These are phyloP conservation scores for Nannospalax galili DNA, from an alignment of 2,113 vertebrate genomes.

Conservation along the genomic window DNA sequence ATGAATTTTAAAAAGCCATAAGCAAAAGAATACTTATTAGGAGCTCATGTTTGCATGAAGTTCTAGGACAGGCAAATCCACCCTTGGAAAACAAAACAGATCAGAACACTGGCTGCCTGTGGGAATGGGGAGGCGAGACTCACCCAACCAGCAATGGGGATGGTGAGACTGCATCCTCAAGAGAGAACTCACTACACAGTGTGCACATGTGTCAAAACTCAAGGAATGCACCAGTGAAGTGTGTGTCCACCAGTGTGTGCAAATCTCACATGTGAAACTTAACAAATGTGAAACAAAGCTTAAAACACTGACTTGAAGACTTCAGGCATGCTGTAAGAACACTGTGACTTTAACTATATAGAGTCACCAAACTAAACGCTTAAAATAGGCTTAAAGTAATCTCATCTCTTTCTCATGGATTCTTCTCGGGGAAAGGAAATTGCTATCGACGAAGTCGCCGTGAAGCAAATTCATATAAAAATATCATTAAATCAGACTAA, in stretches of 20 bases:
- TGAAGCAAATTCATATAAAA: slow-evolving; percentile 82
- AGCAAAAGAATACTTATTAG: neutral
- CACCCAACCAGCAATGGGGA: too few species aligned
- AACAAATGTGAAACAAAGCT: neutral
- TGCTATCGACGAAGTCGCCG: slow-evolving; percentile 77
- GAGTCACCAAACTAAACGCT: neutral
- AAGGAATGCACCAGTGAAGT: neutral
- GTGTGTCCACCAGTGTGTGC: neutral
- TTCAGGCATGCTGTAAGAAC: neutral
- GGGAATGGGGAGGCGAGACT: neutral
- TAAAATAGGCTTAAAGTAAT: slow-evolving; percentile 61
- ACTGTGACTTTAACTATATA: neutral
- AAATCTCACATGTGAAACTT: neutral
- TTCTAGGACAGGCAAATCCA: neutral
- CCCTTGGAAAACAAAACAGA: neutral
- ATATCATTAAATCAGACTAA: slow-evolving; percentile 81
- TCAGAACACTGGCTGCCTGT: neutral
- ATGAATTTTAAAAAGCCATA: slow-evolving; percentile 1
- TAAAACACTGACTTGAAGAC: neutral
- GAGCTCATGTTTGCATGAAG: neutral
- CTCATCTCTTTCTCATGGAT: slow-evolving; percentile 12
- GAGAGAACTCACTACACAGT: neutral
- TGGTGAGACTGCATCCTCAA: accelerated
- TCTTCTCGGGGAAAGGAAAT: slow-evolving; percentile 75
- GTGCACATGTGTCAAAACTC: neutral